phyloP scores from a whole-genome alignment of 2,797 vertebrate species.

The Ataeniobius toweri region DNA sequence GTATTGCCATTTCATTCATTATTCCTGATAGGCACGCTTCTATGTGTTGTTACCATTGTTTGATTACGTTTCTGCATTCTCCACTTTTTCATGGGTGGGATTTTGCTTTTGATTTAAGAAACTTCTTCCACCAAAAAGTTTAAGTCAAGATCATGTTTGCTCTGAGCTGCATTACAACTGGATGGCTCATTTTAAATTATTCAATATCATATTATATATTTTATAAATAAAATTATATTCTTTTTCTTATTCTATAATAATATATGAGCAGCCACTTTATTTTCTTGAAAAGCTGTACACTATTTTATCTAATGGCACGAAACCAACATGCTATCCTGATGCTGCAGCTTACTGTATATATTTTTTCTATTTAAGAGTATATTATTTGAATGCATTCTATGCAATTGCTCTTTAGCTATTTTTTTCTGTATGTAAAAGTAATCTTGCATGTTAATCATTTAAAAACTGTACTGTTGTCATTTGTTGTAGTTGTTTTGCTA shows the following conservation, averaged over 20 bases:
- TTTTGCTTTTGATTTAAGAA: no score
- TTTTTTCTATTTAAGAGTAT: neutral
- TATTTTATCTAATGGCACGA: no score
- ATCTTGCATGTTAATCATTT: neutral
- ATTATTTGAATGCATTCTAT: neutral
- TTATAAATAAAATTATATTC: neutral
- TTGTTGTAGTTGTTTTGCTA: neutral
- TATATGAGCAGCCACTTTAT: neutral
- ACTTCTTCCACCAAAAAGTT: no score
- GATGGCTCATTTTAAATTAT: neutral
- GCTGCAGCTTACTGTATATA: neutral
- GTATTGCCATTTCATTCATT: conserved; percentile 66
- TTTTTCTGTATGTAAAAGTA: neutral
- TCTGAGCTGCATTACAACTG: neutral
- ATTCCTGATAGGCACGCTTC: neutral
- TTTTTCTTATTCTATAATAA: neutral
- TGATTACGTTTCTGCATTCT: neutral
- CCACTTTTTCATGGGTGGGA: neutral
- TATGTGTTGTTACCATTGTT: neutral
- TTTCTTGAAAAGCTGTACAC: no score
- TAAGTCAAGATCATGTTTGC: neutral
- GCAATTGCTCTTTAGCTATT: neutral
- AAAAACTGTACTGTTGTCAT: neutral
- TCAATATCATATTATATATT: neutral
- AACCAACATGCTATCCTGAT: neutral